A percentile compares a stretch with the other conserved stretches of the same genome.
phyloP scores from a whole-genome alignment of 2,888 invertebrate genomes.

The Drosophila maculinotata region DNA sequence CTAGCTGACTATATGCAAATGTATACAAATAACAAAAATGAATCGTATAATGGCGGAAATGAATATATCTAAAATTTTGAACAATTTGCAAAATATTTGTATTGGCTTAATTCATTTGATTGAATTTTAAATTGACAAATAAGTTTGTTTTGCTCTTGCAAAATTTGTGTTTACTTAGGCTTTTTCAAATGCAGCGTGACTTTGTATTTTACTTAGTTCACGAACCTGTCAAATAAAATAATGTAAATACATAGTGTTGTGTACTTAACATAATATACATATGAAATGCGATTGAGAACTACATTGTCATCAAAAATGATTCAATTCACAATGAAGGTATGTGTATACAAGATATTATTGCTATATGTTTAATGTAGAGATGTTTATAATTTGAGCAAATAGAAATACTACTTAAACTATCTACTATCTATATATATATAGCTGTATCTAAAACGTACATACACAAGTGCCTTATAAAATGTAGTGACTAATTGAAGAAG shows the following conservation, averaged over 20 bases:
- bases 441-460: constrained; percentile 1
- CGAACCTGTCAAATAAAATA: constrained; percentile 29
- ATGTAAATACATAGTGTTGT: constrained; percentile 49
- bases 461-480: constrained; percentile 41
- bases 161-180: constrained; percentile 39
- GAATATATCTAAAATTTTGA: too few species aligned
- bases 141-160: constrained; percentile 11
- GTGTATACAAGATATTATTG: constrained; percentile 12
- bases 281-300: constrained; percentile 43
- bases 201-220: constrained; percentile 18
- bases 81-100: too few species aligned
- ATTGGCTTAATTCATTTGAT: not conserved
- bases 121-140: constrained; percentile 20
- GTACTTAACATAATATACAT: constrained; percentile 10
- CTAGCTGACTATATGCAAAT: too few species aligned
- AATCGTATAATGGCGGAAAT: too few species aligned
- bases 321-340: constrained; percentile 7
- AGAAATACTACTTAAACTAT: constrained; percentile 3
- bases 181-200: constrained; percentile 53
- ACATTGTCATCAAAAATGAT: constrained; percentile 41
- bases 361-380: not conserved
- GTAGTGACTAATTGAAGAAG: constrained; percentile 1
- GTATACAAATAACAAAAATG: too few species aligned
- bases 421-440: not conserved
- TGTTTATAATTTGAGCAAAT: constrained; percentile 1